Percentiles rank a stretch among this genome's conserved stretches.
phyloP scores from a whole-genome alignment of 1,140 invertebrate species.

The Chrysopa pallens region DNA sequence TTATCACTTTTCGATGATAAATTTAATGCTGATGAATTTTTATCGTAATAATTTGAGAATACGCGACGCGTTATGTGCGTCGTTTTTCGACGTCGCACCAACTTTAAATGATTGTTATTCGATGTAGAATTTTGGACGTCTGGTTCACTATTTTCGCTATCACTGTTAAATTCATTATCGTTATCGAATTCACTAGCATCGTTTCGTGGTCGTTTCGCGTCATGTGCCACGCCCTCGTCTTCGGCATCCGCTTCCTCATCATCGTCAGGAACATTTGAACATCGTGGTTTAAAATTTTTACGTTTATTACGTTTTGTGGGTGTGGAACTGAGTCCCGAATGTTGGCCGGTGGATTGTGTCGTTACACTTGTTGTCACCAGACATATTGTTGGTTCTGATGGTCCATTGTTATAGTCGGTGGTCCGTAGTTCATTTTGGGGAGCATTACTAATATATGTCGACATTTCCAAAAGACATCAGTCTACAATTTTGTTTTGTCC shows the following conservation, averaged over 20 bases:
- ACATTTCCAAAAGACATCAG: too few relatives aligned
- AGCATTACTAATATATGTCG: too few relatives aligned
- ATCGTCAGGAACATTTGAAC: slow-evolving; percentile 30
- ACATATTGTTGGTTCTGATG: too few relatives aligned
- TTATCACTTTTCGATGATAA: background rate
- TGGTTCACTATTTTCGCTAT: slow-evolving; percentile 8
- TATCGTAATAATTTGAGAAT: background rate
- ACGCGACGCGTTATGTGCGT: background rate
- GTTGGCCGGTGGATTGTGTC: too few relatives aligned
- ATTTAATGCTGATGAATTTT: background rate
- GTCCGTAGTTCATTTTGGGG: too few relatives aligned
- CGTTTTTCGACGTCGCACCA: background rate
- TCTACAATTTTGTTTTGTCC: too few relatives aligned
- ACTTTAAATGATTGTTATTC: slow-evolving; percentile 1
- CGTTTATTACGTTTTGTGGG: slow-evolving; percentile 39
- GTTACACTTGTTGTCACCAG: too few relatives aligned
- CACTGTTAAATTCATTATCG: slow-evolving; percentile 10
- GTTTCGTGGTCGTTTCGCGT: slow-evolving; percentile 15
- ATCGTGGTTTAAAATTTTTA: slow-evolving; percentile 47
- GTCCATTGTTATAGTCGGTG: too few relatives aligned
- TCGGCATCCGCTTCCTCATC: slow-evolving; percentile 24
- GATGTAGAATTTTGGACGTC: slow-evolving; percentile 7
- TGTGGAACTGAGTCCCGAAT: slow-evolving; percentile 9
- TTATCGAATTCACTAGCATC: slow-evolving; percentile 10
- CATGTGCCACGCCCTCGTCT: slow-evolving; percentile 13